phyloP scores from a whole-genome alignment of 1,140 invertebrate species.

The Euglossa dilemma region DNA sequence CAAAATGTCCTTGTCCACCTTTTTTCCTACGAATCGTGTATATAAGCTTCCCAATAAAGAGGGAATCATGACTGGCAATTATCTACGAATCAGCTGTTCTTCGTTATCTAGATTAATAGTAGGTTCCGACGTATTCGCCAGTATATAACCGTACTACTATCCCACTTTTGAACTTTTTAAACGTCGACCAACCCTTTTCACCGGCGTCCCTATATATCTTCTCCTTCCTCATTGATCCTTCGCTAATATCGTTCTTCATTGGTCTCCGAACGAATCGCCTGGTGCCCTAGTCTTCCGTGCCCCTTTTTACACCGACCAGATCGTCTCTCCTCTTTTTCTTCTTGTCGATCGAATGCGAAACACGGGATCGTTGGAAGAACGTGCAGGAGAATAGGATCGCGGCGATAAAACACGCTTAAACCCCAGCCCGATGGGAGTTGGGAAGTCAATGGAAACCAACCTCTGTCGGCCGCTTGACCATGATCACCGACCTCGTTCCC shows the following conservation, averaged over 20 bases:
- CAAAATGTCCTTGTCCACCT: no score
- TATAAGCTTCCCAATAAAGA: no score
- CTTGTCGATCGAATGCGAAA: not conserved
- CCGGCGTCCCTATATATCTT: no score
- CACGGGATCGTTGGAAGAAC: slow-evolving; percentile 3
- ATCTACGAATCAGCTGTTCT: no score
- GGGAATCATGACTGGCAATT: no score
- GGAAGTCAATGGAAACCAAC: slow-evolving; percentile 2
- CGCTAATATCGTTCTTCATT: slow-evolving; percentile 49
- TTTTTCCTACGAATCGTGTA: no score
- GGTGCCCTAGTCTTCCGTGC: not conserved
- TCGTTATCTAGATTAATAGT: no score
- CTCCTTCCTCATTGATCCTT: not conserved
- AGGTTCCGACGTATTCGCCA: no score
- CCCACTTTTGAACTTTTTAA: no score
- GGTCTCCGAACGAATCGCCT: slow-evolving; percentile 74
- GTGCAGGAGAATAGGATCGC: slow-evolving; percentile 23
- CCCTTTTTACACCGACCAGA: not conserved
- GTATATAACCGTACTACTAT: no score
- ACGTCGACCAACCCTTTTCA: not conserved
- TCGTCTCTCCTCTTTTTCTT: not conserved
- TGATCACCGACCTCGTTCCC: not conserved
- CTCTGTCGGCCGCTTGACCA: not conserved
- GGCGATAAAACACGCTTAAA: slow-evolving; percentile 23
- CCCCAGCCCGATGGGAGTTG: not conserved